Evolutionary conservation across 2,888 invertebrate genomes (phyloP).

Genomic region (Monoplex corrugatus): DNA sequence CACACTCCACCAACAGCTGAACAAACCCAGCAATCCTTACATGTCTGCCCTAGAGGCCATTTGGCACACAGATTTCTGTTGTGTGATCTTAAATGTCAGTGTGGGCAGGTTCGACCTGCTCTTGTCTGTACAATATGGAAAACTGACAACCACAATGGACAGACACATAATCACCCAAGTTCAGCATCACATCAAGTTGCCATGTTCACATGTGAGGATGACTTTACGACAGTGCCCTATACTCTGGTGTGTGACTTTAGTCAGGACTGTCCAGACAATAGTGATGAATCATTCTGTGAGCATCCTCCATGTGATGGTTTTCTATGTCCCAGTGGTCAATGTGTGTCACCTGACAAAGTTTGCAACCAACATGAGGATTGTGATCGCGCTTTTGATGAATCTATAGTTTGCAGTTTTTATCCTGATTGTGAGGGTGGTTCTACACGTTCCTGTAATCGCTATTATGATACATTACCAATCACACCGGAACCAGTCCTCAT

Average conservation of each 20-base stretch:
- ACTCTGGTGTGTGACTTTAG: slow-evolving; percentile 74
- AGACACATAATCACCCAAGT: too few species aligned
- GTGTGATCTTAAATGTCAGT: slow-evolving; percentile 4
- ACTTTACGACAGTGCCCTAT: background rate
- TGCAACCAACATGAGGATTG: slow-evolving; percentile 52
- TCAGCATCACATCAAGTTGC: background rate
- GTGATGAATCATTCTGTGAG: slow-evolving; percentile 73
- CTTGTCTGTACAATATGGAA: background rate
- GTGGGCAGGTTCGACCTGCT: background rate
- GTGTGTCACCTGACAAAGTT: slow-evolving; percentile 4
- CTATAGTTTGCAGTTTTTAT: background rate
- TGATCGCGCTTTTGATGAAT: slow-evolving; percentile 54
- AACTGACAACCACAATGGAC: background rate
- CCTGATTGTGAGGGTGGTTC: background rate
- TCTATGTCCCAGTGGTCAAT: slow-evolving; percentile 45
- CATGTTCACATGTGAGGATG: slow-evolving; percentile 34
- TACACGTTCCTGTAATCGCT: background rate
- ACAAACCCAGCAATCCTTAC: background rate
- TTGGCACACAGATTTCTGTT: background rate
- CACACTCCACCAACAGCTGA: background rate
- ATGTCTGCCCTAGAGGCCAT: background rate
- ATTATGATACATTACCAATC: background rate
- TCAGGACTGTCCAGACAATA: slow-evolving; percentile 67
- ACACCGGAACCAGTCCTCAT: background rate
- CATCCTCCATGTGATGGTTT: slow-evolving; percentile 10